These are phyloP conservation scores for Netelia inedita DNA, from an alignment of 2,888 invertebrate species.

Conservation along the genomic window DNA sequence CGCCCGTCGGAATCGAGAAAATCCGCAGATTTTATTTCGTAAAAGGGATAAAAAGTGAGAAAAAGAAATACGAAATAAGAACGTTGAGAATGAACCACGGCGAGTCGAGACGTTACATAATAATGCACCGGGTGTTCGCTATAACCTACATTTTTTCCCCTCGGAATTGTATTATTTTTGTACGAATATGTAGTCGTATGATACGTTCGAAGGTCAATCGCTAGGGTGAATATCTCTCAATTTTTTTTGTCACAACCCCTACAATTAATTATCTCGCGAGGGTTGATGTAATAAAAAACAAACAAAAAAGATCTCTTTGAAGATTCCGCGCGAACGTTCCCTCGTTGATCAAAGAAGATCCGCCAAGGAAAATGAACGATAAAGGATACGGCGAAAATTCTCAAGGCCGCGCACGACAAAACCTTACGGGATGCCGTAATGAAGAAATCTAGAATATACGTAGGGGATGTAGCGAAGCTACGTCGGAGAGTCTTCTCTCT, in stretches of 20 bases:
- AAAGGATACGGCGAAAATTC: constrained; percentile 13
- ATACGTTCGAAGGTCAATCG: no score
- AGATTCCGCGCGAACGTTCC: not conserved
- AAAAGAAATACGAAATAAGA: not conserved
- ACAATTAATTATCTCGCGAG: no score
- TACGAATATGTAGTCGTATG: no score
- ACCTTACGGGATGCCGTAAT: constrained; percentile 76
- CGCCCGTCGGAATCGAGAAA: not conserved
- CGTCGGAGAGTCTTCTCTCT: not conserved
- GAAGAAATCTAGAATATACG: constrained; percentile 79
- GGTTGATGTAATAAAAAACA: no score
- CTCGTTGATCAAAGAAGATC: no score
- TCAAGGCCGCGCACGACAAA: constrained; percentile 69
- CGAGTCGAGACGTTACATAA: not conserved
- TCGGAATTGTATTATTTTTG: no score
- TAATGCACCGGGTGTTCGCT: not conserved
- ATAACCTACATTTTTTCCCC: not conserved
- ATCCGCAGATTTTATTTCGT: not conserved
- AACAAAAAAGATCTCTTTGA: not conserved
- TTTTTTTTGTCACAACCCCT: no score
- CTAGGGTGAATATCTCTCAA: no score
- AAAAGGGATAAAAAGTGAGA: not conserved
- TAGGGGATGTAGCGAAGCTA: not conserved
- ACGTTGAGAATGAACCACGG: not conserved
- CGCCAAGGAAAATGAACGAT: no score